phyloP scores from a whole-genome alignment of 1,140 invertebrate species.

The Chymomyza costata region DNA sequence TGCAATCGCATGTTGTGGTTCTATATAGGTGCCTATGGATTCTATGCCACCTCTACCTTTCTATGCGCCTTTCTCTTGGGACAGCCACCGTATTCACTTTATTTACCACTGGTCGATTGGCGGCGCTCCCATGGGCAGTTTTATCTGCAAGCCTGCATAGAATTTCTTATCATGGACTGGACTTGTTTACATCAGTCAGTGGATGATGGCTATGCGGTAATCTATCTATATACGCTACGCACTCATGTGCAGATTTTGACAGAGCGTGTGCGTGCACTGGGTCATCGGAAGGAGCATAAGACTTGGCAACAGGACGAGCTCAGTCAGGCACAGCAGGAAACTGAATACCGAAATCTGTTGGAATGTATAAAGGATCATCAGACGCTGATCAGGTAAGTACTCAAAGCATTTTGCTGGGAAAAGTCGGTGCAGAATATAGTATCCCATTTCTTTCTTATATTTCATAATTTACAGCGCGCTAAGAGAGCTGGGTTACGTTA shows the following conservation, averaged over 20 bases:
- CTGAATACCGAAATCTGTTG: conserved; percentile 31
- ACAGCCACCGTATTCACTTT: conserved; percentile 42
- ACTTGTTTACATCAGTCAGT: conserved; percentile 49
- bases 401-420: neutral
- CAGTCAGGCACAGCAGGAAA: conserved; percentile 13
- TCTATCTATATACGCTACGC: conserved; percentile 36
- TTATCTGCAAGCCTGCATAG: conserved; percentile 29
- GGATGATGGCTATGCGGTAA: conserved; percentile 47
- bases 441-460: no score
- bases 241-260: conserved; percentile 34
- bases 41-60: conserved; percentile 39
- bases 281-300: neutral
- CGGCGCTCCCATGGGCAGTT: conserved; percentile 23
- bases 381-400: conserved; percentile 30
- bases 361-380: conserved; percentile 43
- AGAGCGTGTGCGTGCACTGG: conserved; percentile 15
- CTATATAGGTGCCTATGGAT: conserved; percentile 34
- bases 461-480: no score
- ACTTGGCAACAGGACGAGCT: no score
- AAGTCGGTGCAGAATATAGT: no score
- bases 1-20: conserved; percentile 40
- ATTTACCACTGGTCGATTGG: conserved; percentile 39
- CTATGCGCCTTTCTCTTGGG: conserved; percentile 29
- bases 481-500: no score
- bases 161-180: conserved; percentile 40